phyloP scores from a whole-genome alignment of 2,113 vertebrate genomes.

The Pteropus alecto region DNA sequence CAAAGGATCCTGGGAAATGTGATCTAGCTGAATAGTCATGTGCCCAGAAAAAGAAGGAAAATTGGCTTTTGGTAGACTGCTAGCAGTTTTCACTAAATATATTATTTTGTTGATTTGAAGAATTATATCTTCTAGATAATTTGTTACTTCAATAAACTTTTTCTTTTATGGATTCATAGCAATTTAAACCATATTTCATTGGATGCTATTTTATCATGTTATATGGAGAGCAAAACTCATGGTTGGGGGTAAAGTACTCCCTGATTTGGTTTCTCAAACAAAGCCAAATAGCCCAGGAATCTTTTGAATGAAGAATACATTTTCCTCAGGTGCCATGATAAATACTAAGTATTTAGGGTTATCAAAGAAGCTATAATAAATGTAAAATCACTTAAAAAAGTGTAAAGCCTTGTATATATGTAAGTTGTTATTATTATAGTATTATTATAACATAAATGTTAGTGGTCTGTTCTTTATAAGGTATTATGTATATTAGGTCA shows the following conservation, averaged over 20 bases:
- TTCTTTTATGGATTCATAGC: slow-evolving; percentile 18
- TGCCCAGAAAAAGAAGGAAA: background rate
- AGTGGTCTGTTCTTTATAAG: background rate
- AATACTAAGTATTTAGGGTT: slow-evolving; percentile 48
- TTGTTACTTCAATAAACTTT: slow-evolving; percentile 34
- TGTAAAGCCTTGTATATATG: slow-evolving; percentile 40
- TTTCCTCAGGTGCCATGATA: slow-evolving; percentile 47
- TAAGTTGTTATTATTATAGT: slow-evolving; percentile 56
- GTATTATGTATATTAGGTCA: background rate
- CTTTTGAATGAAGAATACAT: slow-evolving; percentile 40
- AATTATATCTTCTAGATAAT: slow-evolving; percentile 23
- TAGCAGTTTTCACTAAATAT: background rate
- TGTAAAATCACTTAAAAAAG: slow-evolving; percentile 48
- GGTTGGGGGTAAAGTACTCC: slow-evolving; percentile 6
- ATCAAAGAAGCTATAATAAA: slow-evolving; percentile 46
- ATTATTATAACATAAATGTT: slow-evolving; percentile 23
- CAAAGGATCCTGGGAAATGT: background rate
- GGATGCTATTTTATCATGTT: slow-evolving; percentile 20
- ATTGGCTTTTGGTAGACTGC: background rate
- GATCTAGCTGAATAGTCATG: background rate
- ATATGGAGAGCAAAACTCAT: slow-evolving; percentile 2
- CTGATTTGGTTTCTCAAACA: background rate
- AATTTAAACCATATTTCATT: background rate
- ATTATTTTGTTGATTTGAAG: slow-evolving; percentile 38
- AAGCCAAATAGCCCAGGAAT: background rate